Evolutionary conservation across 2,113 vertebrate species (phyloP), one percentile per base, ranked within the genome.

Genomic region (Catharus fuscescens): DNA sequence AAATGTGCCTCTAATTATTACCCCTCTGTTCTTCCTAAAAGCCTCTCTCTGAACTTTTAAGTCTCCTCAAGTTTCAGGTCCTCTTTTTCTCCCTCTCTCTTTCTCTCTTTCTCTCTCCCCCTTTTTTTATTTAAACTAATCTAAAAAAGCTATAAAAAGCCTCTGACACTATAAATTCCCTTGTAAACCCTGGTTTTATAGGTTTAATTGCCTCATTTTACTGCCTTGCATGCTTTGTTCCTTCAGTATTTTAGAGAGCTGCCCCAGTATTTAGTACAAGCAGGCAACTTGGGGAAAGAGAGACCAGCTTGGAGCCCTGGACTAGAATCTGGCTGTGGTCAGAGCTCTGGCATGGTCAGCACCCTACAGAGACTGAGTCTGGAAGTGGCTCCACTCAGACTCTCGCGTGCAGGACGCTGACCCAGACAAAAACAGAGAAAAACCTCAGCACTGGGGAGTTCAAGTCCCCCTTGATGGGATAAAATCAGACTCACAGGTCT

Each of bases 151-250:
- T 97, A 98, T 98, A 98, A 98, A 98, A 97, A 97, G 96, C 95
- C 97, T 97, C 97, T 96, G 94, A 98, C 97, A 97, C 98, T 97
- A 98, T 98, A 98, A 98, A 98, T 96, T 96, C 94, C 97, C 98
- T 98, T 97, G 97, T 98, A 98, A 98, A 98, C 97, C 93, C 87
- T 34, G 59, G 91, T 93, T 98, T 98, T 98, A 98, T 98, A 96
- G 97, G 96, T 98, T 98, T 98, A 98, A 98, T 98, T 98, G 98
- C 97, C 94, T 97, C 95, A 72, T 97, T 98, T 98, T 98, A 98
- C 96, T 97, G 92, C 62, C 44, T 96, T 96, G 95, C 85, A 88
- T 97, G 97, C 98, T 97, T 97, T 98, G 95, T 97, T 98, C 97
- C 97, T 97, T 95, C 96, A 97, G 96, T 82, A 92, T 96, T 97